A percentile compares a stretch with the other conserved stretches of the same genome.
phyloP scores from a whole-genome alignment of 2,888 invertebrate genomes.

The Rapana venosa region DNA sequence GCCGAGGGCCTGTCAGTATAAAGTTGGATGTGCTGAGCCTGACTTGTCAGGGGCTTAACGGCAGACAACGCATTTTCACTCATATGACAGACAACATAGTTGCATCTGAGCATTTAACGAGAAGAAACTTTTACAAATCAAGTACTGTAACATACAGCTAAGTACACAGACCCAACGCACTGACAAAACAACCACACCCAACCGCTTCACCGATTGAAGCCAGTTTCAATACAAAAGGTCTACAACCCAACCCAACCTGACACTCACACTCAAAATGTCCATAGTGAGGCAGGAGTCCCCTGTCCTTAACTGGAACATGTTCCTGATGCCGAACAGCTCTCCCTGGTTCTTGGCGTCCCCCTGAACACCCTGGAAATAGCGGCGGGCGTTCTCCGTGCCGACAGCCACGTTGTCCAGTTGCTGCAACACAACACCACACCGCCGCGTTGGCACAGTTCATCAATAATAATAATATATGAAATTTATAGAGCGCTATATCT shows the following conservation, averaged over 20 bases:
- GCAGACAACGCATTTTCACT: too few species aligned
- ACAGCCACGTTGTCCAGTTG: slow-evolving; percentile 75
- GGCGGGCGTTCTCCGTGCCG: slow-evolving; percentile 69
- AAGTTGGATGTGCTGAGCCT: too few species aligned
- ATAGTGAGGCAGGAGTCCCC: slow-evolving; percentile 72
- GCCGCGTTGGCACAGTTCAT: too few species aligned
- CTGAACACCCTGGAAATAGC: slow-evolving; percentile 74
- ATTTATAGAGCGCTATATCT: too few species aligned
- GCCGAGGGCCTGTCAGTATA: too few species aligned
- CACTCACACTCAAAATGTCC: slow-evolving; percentile 72
- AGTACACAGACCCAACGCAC: background rate
- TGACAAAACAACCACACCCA: background rate
- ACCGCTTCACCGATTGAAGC: too few species aligned
- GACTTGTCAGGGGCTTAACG: too few species aligned
- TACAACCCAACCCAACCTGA: background rate
- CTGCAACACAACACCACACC: slow-evolving; percentile 58
- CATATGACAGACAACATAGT: too few species aligned
- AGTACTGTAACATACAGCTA: background rate
- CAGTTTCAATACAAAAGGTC: too few species aligned
- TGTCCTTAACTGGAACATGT: slow-evolving; percentile 73
- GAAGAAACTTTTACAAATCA: too few species aligned
- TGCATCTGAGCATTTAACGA: too few species aligned
- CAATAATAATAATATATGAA: too few species aligned
- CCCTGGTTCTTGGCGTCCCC: slow-evolving; percentile 68
- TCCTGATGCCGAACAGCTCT: slow-evolving; percentile 77